Evolutionary conservation across 2,888 invertebrate species (phyloP).

Genomic region (Chrysodeixis includens): DNA sequence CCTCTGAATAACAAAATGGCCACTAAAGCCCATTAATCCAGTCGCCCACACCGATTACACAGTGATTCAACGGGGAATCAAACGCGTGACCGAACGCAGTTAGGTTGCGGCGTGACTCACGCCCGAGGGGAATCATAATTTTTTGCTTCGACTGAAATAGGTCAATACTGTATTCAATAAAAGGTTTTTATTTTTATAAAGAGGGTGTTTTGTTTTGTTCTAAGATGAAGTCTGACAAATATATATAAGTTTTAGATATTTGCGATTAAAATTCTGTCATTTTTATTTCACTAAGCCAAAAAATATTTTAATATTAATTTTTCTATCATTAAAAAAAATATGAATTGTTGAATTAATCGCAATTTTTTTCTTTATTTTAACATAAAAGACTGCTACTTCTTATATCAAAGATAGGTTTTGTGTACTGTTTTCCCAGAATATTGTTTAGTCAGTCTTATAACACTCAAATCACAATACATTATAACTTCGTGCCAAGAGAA

Average conservation of each 20-base stretch:
- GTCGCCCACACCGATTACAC: constrained; percentile 44
- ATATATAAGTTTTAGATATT: too few species aligned
- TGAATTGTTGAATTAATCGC: too few species aligned
- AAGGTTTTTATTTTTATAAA: background rate
- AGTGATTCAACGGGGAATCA: constrained; percentile 55
- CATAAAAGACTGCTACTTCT: too few species aligned
- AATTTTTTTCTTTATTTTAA: too few species aligned
- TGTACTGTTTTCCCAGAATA: too few species aligned
- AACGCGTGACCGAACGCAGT: constrained; percentile 59
- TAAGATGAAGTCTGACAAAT: too few species aligned
- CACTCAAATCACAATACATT: background rate
- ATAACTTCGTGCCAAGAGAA: background rate
- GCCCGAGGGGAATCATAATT: constrained; percentile 3
- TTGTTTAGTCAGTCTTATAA: background rate
- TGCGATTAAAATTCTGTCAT: too few species aligned
- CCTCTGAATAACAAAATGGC: constrained; percentile 46
- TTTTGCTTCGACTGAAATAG: constrained; percentile 2
- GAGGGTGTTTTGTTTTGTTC: background rate
- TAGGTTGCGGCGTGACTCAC: constrained; percentile 49
- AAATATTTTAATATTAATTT: too few species aligned
- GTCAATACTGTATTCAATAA: background rate
- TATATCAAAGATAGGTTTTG: too few species aligned
- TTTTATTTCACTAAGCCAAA: too few species aligned
- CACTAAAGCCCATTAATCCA: constrained; percentile 47
- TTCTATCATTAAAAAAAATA: too few species aligned